Evolutionary conservation across 2,797 vertebrate species (phyloP).

Genomic region (Sebastes paucispinis): DNA sequence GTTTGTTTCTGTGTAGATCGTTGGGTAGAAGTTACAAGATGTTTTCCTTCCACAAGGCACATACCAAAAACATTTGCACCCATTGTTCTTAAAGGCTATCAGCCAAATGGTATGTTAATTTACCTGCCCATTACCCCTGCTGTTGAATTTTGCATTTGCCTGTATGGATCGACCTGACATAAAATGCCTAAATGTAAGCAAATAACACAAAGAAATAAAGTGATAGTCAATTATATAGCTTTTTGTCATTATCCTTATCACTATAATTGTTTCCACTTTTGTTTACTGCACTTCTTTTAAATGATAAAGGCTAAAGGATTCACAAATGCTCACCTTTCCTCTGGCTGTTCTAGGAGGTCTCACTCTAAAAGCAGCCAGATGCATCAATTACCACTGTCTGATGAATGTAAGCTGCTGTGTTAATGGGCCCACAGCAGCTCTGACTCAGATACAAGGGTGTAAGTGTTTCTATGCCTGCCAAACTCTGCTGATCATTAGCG

Average conservation of each 20-base stretch:
- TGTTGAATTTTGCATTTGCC: background rate
- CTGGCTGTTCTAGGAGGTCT: background rate
- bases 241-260: background rate
- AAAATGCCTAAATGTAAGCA: background rate
- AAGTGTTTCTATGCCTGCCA: slow-evolving; percentile 47
- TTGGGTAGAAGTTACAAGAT: background rate
- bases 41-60: background rate
- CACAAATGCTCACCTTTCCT: background rate
- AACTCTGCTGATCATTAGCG: slow-evolving; percentile 47
- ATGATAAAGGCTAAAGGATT: background rate
- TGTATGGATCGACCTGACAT: background rate
- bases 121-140: no score
- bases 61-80: background rate
- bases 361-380: background rate
- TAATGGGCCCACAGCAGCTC: background rate
- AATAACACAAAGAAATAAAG: background rate
- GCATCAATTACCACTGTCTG: background rate
- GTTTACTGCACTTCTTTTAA: background rate
- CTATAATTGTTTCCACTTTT: background rate
- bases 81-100: background rate
- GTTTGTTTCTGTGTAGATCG: background rate
- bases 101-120: no score
- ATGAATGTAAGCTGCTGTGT: background rate
- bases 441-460: slow-evolving; percentile 23
- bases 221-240: background rate